These are phyloP conservation scores for Hydroisotoma schaefferi DNA, from an alignment of 2,888 invertebrate species.

Conservation along the genomic window DNA sequence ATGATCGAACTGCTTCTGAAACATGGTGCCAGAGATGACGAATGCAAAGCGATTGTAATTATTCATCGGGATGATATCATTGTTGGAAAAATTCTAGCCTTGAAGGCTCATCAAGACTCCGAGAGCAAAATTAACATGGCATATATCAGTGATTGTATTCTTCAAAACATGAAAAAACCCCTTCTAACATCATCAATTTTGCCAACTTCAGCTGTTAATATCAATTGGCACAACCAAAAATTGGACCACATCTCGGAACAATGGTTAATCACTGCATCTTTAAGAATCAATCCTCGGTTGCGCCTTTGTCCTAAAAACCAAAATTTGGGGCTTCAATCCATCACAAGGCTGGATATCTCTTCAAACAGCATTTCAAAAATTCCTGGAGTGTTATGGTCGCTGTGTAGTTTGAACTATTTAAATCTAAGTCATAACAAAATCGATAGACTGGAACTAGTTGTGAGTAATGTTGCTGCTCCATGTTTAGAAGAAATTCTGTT, in stretches of 20 bases:
- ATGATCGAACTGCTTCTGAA: constrained; percentile 73
- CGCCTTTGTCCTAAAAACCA: constrained; percentile 65
- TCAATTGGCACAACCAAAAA: constrained; percentile 86
- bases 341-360: constrained; percentile 90
- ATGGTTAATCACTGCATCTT: constrained; percentile 80
- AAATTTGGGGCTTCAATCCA: constrained; percentile 75
- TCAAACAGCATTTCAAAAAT: constrained; percentile 76
- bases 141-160: constrained; percentile 38
- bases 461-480: constrained; percentile 58
- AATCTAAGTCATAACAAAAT: constrained; percentile 87
- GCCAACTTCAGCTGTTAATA: constrained; percentile 52
- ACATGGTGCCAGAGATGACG: constrained; percentile 82
- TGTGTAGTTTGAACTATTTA: constrained; percentile 75
- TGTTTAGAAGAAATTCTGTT: constrained; percentile 84
- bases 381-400: constrained; percentile 76
- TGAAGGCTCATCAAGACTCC: constrained; percentile 78
- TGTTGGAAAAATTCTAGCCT: constrained; percentile 76
- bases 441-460: constrained; percentile 59
- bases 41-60: constrained; percentile 76
- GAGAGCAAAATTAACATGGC: constrained; percentile 82
- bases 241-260: constrained; percentile 66
- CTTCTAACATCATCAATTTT: constrained; percentile 40
- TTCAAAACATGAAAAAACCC: constrained; percentile 42
- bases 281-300: constrained; percentile 78
- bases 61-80: constrained; percentile 69